phyloP scores from a whole-genome alignment of 30 jellyfish, hydroid and myxozoan genomes.

The Hydra vulgaris region DNA sequence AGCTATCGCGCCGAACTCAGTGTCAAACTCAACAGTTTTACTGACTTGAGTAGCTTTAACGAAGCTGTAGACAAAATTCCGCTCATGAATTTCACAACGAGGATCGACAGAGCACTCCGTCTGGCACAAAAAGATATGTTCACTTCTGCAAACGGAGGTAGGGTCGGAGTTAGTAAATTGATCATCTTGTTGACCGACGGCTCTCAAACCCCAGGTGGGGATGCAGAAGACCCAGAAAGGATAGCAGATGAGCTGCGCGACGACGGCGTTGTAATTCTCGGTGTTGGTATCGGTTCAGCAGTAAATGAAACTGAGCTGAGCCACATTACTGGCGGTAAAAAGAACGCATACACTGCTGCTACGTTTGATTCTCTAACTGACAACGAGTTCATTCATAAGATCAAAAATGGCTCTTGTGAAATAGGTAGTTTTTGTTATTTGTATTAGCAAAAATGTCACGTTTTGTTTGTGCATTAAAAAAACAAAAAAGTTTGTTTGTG shows the following conservation, averaged over 20 bases:
- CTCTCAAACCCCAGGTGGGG: conserved; percentile 60
- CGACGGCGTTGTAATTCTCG: conserved; percentile 36
- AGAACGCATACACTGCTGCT: conserved; percentile 19
- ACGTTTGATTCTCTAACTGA: conserved; percentile 24
- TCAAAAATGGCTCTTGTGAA: conserved; percentile 38
- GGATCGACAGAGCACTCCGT: conserved; percentile 71
- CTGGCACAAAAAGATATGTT: conserved; percentile 46
- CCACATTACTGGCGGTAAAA: conserved; percentile 44
- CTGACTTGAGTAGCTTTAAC: conserved; percentile 25
- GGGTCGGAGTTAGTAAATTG: conserved; percentile 41
- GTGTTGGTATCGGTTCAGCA: conserved; percentile 62
- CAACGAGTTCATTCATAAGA: conserved; percentile 21
- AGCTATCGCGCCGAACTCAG: conserved; percentile 67
- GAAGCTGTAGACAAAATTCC: conserved; percentile 66
- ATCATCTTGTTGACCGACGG: conserved; percentile 76
- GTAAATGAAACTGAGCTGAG: conserved; percentile 48
- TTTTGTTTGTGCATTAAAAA: too few species aligned
- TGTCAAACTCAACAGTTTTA: conserved; percentile 35
- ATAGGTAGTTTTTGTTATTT: conserved; percentile 8
- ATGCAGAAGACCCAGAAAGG: conserved; percentile 65
- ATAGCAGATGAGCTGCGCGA: conserved; percentile 54
- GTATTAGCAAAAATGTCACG: background rate
- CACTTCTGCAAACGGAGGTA: conserved; percentile 36
- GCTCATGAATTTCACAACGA: conserved; percentile 59
- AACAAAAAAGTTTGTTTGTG: background rate